Evolutionary conservation across 2,888 invertebrate species (phyloP), one percentile per base, ranked within the genome.

Genomic region (Yponomeuta evonymella): DNA sequence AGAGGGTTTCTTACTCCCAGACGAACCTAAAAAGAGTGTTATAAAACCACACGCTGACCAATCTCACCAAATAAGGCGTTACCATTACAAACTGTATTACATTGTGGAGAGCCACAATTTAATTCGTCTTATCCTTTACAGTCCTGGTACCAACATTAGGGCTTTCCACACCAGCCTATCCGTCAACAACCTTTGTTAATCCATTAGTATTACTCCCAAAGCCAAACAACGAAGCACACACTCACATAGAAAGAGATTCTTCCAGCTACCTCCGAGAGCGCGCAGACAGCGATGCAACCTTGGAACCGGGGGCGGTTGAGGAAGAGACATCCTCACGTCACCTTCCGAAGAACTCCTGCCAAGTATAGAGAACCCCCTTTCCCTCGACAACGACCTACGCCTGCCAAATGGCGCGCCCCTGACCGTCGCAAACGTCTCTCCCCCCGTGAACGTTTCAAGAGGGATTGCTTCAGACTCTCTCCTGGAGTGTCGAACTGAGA

Each of bases 221-320:
- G 15, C 51, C 51, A 58, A 58, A 58, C 15, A 58, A 58, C 51
- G 15, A 15, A 8, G 51, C 51, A 58, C 51, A 80, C 80, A 95
- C 96, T 96, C 94, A 96, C 96, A 93, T 93, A 95, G 94, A 82
- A 96, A 92, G 75, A 96, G 94, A 89, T 96, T 96, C 89, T 94
- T 95, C 96, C 96, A 96, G 89, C 95, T 95, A 76, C 96, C 96
- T 81, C 95, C 95, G 78, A 96, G 94, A 74, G 94, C 95, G 78
- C 94, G 94, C 75, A 96, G 94, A 84, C 95, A 96, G 84, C 95
- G 95, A 85, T 95, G 95, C 76, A 94, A 85, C 48, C 93, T 90
- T 69, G 93, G 91, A 5, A 87, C 79, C 72, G 93, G 92, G 23
- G 86, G 78, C 0, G 87, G 87, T 1, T 90, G 87, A 1, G 90